Evolutionary conservation across 2,888 invertebrate genomes (phyloP), one percentile per base, ranked within the genome.

Genomic region (Drosophila tanythrix): DNA sequence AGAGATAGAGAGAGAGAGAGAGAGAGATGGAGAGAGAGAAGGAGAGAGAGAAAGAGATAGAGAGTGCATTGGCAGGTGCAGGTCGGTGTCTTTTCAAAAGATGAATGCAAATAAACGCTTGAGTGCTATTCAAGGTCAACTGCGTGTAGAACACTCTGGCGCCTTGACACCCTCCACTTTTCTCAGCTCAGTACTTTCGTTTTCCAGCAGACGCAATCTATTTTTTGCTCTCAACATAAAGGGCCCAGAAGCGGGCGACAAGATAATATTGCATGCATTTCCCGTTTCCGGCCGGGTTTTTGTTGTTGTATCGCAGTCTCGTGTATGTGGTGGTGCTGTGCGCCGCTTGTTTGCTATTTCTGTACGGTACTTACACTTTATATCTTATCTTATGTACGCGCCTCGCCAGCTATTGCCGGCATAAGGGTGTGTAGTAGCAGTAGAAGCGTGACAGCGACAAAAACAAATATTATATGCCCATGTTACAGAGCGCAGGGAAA

Each of bases 181-280:
- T 7, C 48, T 11, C 25, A 21, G 58, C 29, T 52, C 7, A 25
- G 21, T 35, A 59, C 64, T 65, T 59, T 67, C 43, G 15, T 62
- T 64, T 64, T 58, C 18, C 35, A 67, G 18, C 25, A 55, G 46
- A 55, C 21, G 25, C 35, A 61, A 60, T 79, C 50, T 55, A 46
- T 56, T 25, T 21, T 52, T 61, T 21, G 31, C 36, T 21, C 51
- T 56, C 36, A 55, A 46, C 38, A 63, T 51, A 50, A 48, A 63
- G 60, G 40, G 53, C 25, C 31, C 36, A 70, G 48, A 51, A 58
- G 27, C 76, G 59, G 73, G 70, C 82, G 70, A 61, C 52, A 68
- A 77, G 81, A 87, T 89, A 83, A 79, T 84, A 78, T 87, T 84
- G 82, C 80, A 81, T 74, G 69, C 76, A 83, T 76, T 82, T 87